Evolutionary conservation across 2,797 vertebrate species (phyloP), one percentile per base, ranked within the genome.

Genomic region (Kryptolebias ocellatus): DNA sequence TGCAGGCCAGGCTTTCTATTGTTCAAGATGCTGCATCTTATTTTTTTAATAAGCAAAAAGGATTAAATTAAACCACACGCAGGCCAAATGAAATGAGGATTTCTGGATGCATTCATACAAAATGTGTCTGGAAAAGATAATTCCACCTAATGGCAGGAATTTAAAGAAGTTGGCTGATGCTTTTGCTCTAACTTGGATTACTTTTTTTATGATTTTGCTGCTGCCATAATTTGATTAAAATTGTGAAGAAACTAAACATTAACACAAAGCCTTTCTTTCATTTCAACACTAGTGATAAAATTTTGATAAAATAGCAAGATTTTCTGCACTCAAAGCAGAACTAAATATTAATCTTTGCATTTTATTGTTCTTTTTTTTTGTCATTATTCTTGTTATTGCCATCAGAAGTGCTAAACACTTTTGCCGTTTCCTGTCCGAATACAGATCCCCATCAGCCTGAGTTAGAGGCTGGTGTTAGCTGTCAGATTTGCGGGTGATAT

Each of bases 101-200:
- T 92, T 92, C 90, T 90, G 87, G 92, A 92, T 64, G 90, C 89
- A 90, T 89, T 93, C 90, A 91, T 81, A 84, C 80, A 83, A 93
- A 94, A 92, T 93, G 91, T 94, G 93, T 90, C 89, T 89, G 85
- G 91, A 93, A 89, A 92, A 93, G 93, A 95, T 95, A 94, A 95
- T 93, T 94, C 85, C 83, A 85, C 90, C 89, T 93, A 94, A 93
- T 92, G 85, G 92, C 91, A 79, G 86, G 85, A 64, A 90, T 93
- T 93, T 92, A 89, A 91, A 92, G 87, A 92, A 87, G 83, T 90
- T 93, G 92, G 90, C 87, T 86, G 78, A 83, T 85, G 85, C 73
- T 63, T 83, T 76, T 51, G 70, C 80, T 82, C 74, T 85, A 91
- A 90, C 85, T 90, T 92, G 86, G 87, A 87, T 85, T 90, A 84